Evolutionary conservation across 2,797 vertebrate species (phyloP), one percentile per base, ranked within the genome.

Genomic region (Myripristis jacobus): DNA sequence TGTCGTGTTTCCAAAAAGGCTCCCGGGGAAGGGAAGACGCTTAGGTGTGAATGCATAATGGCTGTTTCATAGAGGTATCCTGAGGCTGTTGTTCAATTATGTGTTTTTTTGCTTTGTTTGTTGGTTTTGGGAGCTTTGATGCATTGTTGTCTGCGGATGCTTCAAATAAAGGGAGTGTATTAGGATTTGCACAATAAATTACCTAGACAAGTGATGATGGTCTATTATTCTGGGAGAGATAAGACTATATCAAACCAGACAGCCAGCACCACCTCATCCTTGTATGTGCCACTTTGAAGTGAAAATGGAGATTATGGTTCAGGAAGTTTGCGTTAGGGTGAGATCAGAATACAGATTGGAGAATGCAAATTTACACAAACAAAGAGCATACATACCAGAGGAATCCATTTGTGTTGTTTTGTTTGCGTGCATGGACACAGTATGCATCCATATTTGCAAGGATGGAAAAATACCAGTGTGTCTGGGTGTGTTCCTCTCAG

Each of bases 401-500:
- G 15, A 50, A 3, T 46, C 22, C 29, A 9, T 31, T 13, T 64
- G 51, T 54, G 47, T 70, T 43, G n/a, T n/a, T n/a, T n/a, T n/a
- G n/a, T n/a, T n/a, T n/a, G n/a, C 65, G 25, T 56, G 36, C 53
- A 55, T 41, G 8, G 38, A 29, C 5, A 36, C 18, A 7, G 13
- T 25, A 25, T 19, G 19, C 34, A 41, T 43, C 13, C 56, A 8
- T 55, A 27, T 34, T 7, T 31, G 25, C 54, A 36, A 31, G 8
- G 8, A 31, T 31, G 29, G 29, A 31, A 31, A 31, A 48, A 38
- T 55, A 72, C 56, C 21, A 1, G n/a, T 19, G 65, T 18, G 44
- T 29, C 21, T 29, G 18, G 47, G 50, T 64, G 8, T 36, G 47
- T 90, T 92, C 88, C 56, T 59, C 66, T 80, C 80, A 73, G 77